A percentile compares a stretch with the other conserved stretches of the same genome.
Evolutionary conservation across 2,888 invertebrate species (phyloP).

Genomic region (Sycophila texana): DNA sequence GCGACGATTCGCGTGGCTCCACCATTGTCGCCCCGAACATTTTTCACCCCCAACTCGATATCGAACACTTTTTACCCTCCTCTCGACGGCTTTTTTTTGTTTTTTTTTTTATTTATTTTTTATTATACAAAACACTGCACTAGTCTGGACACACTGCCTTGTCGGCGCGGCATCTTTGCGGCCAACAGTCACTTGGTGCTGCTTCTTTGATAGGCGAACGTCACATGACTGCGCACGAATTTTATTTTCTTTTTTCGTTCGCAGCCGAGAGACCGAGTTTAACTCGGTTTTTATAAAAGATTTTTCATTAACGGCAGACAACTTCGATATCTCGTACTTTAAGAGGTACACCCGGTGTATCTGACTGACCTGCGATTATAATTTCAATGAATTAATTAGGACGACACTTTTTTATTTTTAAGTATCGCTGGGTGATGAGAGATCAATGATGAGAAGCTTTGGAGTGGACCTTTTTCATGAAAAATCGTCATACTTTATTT

Average conservation of each 20-base stretch:
- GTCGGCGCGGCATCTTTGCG: conserved; percentile 1
- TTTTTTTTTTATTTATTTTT: background rate
- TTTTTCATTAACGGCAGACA: background rate
- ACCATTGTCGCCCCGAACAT: conserved; percentile 55
- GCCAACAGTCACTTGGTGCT: background rate
- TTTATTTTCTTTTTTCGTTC: background rate
- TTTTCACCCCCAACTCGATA: background rate
- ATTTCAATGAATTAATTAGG: background rate
- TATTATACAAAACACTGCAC: background rate
- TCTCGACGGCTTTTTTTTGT: background rate
- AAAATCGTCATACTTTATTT: background rate
- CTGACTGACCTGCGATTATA: conserved; percentile 34
- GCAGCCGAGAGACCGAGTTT: background rate
- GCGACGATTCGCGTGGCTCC: conserved; percentile 40
- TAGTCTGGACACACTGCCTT: background rate
- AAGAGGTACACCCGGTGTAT: conserved; percentile 36
- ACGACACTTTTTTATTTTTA: no score
- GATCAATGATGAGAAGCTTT: no score
- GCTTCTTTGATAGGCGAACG: background rate
- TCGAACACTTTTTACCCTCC: background rate
- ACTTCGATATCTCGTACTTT: conserved; percentile 17
- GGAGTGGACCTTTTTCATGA: no score
- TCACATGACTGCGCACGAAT: conserved; percentile 7
- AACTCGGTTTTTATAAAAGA: background rate
- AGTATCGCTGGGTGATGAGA: no score